Conservation (phyloP, 2,113 vertebrate species). For the Thalassarche chlororhynchos region DNA sequence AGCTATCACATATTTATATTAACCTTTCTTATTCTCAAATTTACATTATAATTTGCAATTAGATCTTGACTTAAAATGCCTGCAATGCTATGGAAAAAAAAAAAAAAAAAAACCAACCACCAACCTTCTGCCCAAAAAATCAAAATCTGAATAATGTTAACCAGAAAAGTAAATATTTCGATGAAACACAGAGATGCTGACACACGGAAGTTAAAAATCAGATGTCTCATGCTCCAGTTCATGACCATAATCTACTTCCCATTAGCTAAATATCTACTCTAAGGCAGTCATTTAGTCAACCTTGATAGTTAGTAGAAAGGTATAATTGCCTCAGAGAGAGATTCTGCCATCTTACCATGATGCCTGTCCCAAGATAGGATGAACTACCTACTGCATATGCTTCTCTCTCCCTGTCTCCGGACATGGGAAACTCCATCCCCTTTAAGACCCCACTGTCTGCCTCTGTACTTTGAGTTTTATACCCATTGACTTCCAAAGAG, state of each 20-base stretch:
- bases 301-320: background rate
- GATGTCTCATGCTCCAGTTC: background rate
- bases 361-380: background rate
- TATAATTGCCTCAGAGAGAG: background rate
- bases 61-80: background rate
- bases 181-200: background rate
- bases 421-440: background rate
- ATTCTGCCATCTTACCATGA: background rate
- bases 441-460: background rate
- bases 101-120: fast-evolving
- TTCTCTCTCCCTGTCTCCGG: background rate
- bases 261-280: background rate
- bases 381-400: background rate
- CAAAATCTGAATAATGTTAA: background rate
- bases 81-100: background rate
- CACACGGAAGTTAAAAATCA: background rate
- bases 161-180: background rate
- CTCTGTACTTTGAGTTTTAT: background rate
- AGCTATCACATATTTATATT: background rate
- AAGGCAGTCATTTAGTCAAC: background rate
- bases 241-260: background rate
- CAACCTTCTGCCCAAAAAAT: background rate
- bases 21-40: background rate
- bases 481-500: background rate
- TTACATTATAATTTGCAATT: background rate